Evolutionary conservation across 2,888 invertebrate genomes (phyloP), one percentile per base, ranked within the genome.

Genomic region (Nemurella pictetii): DNA sequence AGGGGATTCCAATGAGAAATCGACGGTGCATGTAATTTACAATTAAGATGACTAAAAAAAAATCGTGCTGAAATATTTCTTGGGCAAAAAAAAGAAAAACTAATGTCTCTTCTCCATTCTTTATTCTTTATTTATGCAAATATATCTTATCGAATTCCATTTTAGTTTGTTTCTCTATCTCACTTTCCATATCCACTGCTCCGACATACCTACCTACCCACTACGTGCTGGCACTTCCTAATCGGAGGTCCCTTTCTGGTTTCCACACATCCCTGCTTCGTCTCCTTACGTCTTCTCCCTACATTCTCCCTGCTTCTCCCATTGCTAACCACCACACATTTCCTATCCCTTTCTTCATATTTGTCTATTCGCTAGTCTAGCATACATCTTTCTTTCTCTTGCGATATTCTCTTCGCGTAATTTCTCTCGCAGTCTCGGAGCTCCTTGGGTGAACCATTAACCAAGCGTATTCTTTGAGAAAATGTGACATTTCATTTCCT

Each of bases 401-500:
- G n/a, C 75, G 4, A 20, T 75, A 26, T 75, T 25, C 28, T 5
- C 27, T 2, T 36, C 26, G 26, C 75, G 28, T 75, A 75, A 75
- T 75, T 75, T 75, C 75, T 75, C 75, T 4, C 26, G 75, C 26
- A 9, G 75, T 27, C 75, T 55, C 20, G 55, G n/a, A n/a, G 26
- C 75, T 27, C 55, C 15, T 7, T 15, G 55, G 7, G 26, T 27
- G 27, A 5, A 75, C 27, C 75, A 75, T 75, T 75, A 75, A 28
- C 7, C 75, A 75, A 27, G 25, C 26, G 75, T 75, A 75, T 75
- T 75, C 75, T 26, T 75, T 26, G 26, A 5, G 75, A 75, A 75
- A 75, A 25, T 75, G 75, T 75, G 75, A 75, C 75, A 75, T 75
- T 75, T 75, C 75, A 75, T 75, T 75, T 75, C 75, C 75, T 75